These are phyloP conservation scores for Dendrolimus houi DNA, from an alignment of 2,888 invertebrate genomes.

Conservation along the genomic window DNA sequence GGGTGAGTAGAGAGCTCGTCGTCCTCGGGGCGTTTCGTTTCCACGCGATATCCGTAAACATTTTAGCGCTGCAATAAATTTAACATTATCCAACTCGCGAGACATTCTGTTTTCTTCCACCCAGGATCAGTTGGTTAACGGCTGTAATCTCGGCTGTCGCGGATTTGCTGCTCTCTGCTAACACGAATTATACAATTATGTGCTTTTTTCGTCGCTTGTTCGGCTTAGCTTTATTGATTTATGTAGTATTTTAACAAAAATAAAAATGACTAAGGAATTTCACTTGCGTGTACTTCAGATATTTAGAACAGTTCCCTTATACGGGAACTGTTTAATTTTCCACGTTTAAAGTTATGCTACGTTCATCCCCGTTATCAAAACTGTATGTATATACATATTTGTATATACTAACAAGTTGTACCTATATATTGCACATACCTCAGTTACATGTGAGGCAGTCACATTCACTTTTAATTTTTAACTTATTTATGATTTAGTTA, in stretches of 20 bases:
- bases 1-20: constrained; percentile 69
- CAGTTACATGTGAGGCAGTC: no score
- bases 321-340: no score
- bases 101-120: constrained; percentile 71
- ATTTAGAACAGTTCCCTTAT: no score
- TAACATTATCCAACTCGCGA: constrained; percentile 71
- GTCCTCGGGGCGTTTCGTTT: constrained; percentile 48
- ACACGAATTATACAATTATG: constrained; percentile 64
- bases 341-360: no score
- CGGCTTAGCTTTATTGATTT: constrained; percentile 23
- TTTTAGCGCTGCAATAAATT: constrained; percentile 75
- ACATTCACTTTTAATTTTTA: no score
- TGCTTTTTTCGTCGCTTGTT: constrained; percentile 42
- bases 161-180: constrained; percentile 56
- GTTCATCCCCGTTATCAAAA: no score
- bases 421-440: no score
- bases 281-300: no score
- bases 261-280: no score
- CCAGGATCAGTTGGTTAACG: constrained; percentile 72
- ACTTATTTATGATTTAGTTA: no score
- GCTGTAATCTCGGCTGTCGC: constrained; percentile 67
- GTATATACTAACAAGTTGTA: no score
- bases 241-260: constrained; percentile 19
- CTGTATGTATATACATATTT: no score
- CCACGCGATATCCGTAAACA: constrained; percentile 72